Conservation (phyloP, 2,888 invertebrate species). For the Arctia plantaginis region DNA sequence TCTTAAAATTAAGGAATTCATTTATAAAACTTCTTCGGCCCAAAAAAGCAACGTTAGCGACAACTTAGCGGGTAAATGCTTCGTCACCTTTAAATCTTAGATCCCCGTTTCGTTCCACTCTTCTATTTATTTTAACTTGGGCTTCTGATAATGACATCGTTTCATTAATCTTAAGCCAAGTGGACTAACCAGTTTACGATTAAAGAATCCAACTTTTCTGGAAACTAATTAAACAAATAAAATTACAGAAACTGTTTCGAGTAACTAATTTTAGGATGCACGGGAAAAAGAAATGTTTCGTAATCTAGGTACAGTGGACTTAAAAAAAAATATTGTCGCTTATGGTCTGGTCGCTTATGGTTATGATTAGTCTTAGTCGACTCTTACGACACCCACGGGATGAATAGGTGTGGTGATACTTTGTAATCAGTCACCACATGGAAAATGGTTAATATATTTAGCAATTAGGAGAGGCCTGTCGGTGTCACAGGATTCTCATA, state of each 20-base stretch:
- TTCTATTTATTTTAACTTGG: not conserved
- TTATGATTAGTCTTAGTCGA: no score
- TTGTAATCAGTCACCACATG: no score
- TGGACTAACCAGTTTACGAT: not conserved
- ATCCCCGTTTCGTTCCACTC: not conserved
- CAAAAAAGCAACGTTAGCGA: not conserved
- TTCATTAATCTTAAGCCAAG: conserved; percentile 4
- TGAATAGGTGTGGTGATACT: no score
- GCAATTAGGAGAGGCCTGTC: no score
- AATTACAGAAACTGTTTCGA: not conserved
- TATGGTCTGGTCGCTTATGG: no score
- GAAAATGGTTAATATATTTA: no score
- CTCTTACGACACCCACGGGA: no score
- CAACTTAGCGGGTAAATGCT: not conserved
- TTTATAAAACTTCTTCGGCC: not conserved
- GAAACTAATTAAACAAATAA: not conserved
- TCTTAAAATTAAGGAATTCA: no score
- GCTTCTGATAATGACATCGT: not conserved
- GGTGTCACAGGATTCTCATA: no score
- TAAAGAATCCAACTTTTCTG: not conserved
- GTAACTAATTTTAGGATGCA: not conserved
- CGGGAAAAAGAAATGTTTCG: no score
- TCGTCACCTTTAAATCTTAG: not conserved
- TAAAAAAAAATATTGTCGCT: no score
- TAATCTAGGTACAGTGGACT: no score